These are phyloP conservation scores for Julus scandinavius DNA, from an alignment of 2,888 invertebrate genomes.

Conservation along the genomic window DNA sequence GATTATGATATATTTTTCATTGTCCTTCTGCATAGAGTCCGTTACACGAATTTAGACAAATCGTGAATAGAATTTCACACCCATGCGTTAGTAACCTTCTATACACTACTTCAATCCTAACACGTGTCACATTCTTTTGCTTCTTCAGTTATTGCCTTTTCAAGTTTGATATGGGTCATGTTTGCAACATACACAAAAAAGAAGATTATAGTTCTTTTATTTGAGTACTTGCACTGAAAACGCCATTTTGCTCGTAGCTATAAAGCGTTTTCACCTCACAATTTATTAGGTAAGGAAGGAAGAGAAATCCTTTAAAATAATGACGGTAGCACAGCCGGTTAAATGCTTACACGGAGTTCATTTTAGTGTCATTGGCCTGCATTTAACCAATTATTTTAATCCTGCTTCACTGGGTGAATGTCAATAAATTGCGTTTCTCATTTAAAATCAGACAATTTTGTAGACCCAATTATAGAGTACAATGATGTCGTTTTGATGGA, in stretches of 20 bases:
- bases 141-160: not conserved
- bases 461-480: not conserved
- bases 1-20: not conserved
- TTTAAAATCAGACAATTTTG: not conserved
- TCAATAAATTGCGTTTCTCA: not conserved
- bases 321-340: not conserved
- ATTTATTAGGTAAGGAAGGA: not conserved
- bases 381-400: not conserved
- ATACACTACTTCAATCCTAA: not conserved
- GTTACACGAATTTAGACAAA: not conserved
- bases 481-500: too few species aligned
- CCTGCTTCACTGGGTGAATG: not conserved
- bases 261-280: not conserved
- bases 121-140: not conserved
- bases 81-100: not conserved
- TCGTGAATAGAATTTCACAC: not conserved
- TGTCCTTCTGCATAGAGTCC: too few species aligned
- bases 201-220: not conserved
- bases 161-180: conserved; percentile 35
- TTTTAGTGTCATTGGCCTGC: conserved; percentile 8
- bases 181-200: not conserved
- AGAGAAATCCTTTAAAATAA: not conserved
- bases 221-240: not conserved
- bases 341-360: not conserved
- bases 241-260: not conserved